Evolutionary conservation across 2,888 invertebrate genomes (phyloP).

Genomic region (Chloroclystis v-ata): DNA sequence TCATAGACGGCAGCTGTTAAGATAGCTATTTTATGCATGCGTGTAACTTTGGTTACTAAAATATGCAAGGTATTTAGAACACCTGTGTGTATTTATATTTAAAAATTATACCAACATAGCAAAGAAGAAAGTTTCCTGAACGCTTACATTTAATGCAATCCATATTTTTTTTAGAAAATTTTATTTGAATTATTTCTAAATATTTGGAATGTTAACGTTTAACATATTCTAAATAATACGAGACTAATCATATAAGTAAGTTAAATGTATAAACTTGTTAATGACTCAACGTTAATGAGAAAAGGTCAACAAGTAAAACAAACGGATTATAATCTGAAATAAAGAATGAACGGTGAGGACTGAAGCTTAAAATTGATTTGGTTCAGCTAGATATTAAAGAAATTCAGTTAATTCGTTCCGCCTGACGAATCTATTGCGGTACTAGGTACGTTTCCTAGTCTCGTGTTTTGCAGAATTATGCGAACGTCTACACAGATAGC

Average conservation of each 20-base stretch:
- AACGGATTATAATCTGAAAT: neutral
- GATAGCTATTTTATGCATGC: too few relatives aligned
- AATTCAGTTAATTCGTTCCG: constrained; percentile 29
- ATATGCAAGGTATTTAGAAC: too few relatives aligned
- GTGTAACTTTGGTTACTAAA: too few relatives aligned
- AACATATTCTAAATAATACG: too few relatives aligned
- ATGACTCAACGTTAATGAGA: too few relatives aligned
- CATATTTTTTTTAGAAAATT: constrained; percentile 1
- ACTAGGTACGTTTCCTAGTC: constrained; percentile 34
- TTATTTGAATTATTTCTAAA: constrained; percentile 12
- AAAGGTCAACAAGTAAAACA: neutral
- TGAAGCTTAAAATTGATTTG: constrained; percentile 1
- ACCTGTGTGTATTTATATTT: too few relatives aligned
- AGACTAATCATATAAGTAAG: too few relatives aligned
- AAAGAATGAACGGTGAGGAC: neutral
- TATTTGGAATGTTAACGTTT: too few relatives aligned
- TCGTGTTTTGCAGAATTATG: constrained; percentile 22
- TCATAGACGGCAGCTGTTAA: neutral
- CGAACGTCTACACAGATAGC: constrained; percentile 11
- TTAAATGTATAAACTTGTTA: too few relatives aligned
- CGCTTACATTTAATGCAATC: neutral
- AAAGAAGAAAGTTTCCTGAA: neutral
- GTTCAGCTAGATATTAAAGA: constrained; percentile 4
- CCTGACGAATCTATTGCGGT: constrained; percentile 32
- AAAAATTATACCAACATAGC: neutral